phyloP scores from a whole-genome alignment of 2,797 vertebrate genomes.

The Prionace glauca region DNA sequence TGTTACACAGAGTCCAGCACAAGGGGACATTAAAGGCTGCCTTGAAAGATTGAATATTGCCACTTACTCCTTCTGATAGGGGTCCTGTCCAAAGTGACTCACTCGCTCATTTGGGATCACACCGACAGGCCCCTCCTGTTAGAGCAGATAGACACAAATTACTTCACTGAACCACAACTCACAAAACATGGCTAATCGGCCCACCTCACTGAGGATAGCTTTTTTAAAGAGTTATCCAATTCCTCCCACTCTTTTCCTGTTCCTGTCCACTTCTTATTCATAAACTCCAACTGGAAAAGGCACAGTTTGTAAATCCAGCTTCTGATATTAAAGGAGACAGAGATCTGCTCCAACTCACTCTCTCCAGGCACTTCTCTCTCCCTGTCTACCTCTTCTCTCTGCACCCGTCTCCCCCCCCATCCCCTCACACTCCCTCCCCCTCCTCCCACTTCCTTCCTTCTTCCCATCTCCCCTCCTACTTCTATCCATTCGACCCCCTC shows the following conservation, averaged over 20 bases:
- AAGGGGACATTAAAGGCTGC: neutral
- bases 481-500: no score
- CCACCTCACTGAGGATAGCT: no score
- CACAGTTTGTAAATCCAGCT: neutral
- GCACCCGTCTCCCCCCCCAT: no score
- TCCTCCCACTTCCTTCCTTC: no score
- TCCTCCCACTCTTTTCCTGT: neutral
- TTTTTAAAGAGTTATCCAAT: neutral
- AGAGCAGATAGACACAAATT: neutral
- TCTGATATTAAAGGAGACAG: neutral
- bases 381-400: no score
- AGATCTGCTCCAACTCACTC: neutral
- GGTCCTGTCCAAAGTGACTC: neutral
- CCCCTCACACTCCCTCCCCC: no score
- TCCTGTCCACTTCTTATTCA: neutral
- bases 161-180: neutral
- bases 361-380: no score
- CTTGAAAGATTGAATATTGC: neutral
- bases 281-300: neutral
- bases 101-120: neutral
- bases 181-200: neutral
- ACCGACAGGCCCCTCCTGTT: neutral
- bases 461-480: no score
- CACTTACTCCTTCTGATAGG: constrained; percentile 19
- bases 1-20: no score